Evolutionary conservation across 2,888 invertebrate genomes (phyloP).

Genomic region (Drosophila cyrtoloma): DNA sequence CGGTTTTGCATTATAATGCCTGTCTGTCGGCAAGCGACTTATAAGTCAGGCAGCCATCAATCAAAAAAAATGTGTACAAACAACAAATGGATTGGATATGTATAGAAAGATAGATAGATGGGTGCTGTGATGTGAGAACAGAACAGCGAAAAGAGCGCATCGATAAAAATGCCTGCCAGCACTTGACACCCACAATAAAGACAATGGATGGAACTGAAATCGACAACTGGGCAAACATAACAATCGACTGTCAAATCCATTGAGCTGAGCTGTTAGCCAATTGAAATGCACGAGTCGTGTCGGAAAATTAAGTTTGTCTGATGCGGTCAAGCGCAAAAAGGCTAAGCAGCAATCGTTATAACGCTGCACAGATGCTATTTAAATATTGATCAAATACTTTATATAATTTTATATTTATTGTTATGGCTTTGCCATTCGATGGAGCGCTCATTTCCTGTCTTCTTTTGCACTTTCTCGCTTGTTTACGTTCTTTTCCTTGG

Average conservation of each 20-base stretch:
- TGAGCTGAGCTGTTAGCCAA: constrained; percentile 44
- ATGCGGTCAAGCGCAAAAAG: constrained; percentile 10
- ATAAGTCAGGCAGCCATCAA: constrained; percentile 50
- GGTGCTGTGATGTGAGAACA: not conserved
- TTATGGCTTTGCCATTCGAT: constrained; percentile 16
- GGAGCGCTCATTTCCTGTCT: constrained; percentile 10
- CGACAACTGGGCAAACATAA: constrained; percentile 33
- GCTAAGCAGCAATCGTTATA: constrained; percentile 3
- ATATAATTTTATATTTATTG: constrained; percentile 16
- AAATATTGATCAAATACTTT: constrained; percentile 3
- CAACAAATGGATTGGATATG: constrained; percentile 18
- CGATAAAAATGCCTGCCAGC: constrained; percentile 49
- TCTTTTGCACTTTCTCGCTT: not conserved
- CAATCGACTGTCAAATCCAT: constrained; percentile 45
- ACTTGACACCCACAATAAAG: constrained; percentile 47
- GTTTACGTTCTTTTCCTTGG: not conserved
- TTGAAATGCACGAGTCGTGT: constrained; percentile 54
- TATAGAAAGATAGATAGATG: not conserved
- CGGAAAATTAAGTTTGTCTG: constrained; percentile 11
- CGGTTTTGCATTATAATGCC: constrained; percentile 36
- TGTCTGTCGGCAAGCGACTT: constrained; percentile 34
- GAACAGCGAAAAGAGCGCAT: constrained; percentile 7
- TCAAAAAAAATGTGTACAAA: constrained; percentile 53
- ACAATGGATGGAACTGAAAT: constrained; percentile 21
- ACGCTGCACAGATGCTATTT: constrained; percentile 5